Base-by-base conservation (phyloP, 2,888 invertebrate species). In the Lasius fuliginosus region DNA sequence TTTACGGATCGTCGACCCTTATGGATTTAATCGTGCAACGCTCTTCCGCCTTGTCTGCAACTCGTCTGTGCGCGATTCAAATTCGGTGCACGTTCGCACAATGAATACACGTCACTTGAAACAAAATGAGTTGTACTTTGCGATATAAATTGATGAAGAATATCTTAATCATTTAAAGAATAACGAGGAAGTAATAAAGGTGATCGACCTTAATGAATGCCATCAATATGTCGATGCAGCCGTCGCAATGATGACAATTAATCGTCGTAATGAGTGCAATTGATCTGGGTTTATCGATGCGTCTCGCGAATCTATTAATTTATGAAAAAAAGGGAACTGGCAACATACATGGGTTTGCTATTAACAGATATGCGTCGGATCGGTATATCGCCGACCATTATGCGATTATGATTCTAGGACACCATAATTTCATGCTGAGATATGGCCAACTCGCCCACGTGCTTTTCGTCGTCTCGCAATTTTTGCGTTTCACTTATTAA, bases 401-500 rank as follows among this genome's bases (percentile, higher is more conserved):
- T 18, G 85, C 67, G 85, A 85, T 87, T 79, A 83, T 71, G 88
- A 69, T 83, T 86, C 71, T 81, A 65, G 68, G 67, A 76, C 68
- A 77, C 67, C 71, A 79, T 83, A 87, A 86, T 75, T 86, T 46
- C 46, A 65, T 60, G 23, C 53, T 65, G 36, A 85, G 77, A 33
- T 67, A 46, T 15, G 40, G 58, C 42, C 49, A 40, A 30, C 64
- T 53, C 73, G 67, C 75, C 74, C 82, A 85, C 85, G 82, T 30
- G 49, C 18, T 76, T 65, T 75, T 49, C 23, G 8, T n/a, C 49
- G 23, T 46, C 11, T 65, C 8, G 23, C 15, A 18, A 75, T 67
- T 76, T 76, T 76, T 67, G 12, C 8, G 18, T 75, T 23, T 76
- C 36, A 76, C 67, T 76, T 46, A 67, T 76, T 76, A 76, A 36